Evolutionary conservation across 2,888 invertebrate species (phyloP), one percentile per base, ranked within the genome.

Genomic region (Drosophila kokeensis): DNA sequence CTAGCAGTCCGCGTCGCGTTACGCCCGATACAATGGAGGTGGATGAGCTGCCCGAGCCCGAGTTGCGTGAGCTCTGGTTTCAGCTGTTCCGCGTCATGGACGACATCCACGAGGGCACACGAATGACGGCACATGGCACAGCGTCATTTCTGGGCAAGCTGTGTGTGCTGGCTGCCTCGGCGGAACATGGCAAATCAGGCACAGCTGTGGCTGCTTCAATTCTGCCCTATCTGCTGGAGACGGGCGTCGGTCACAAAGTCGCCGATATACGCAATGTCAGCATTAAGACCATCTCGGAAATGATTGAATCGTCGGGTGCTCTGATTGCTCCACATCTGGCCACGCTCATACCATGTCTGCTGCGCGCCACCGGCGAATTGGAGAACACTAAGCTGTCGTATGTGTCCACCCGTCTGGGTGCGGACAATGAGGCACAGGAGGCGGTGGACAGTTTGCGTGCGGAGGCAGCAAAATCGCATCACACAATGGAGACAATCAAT

Each of bases 81-180:
- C 96, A 96, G 90, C 93, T 98, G 73, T 97, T 98, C 92, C 94
- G 98, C 27, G 98, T 98, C 0, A 97, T 98, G 96, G 99, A 99
- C 92, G 99, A 99, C 92, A 97, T 98, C 82, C 98, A 99, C 92
- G 98, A 97, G 91, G 97, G 96, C 30, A 97, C 97, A 0, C 93
- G 98, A 57, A 93, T 95, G 70, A 95, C 96, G 0, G 97, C 97
- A 6, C 95, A 95, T 8, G 95, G 95, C 64, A 96, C 97, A 0
- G 95, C 96, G 0, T 94, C 94, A 79, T 94, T 96, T 27, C 93
- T 98, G 21, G 96, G 97, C 81, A 97, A 97, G 96, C 93, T 97
- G 32, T 96, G 96, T 82, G 95, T 97, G 40, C 95, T 95, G 18
- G 95, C 96, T 49, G 96, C 96, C 78, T 94, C 95, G 15, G 93